Conservation (phyloP, 2,113 vertebrate genomes). For the Coreoperca whiteheadi region DNA sequence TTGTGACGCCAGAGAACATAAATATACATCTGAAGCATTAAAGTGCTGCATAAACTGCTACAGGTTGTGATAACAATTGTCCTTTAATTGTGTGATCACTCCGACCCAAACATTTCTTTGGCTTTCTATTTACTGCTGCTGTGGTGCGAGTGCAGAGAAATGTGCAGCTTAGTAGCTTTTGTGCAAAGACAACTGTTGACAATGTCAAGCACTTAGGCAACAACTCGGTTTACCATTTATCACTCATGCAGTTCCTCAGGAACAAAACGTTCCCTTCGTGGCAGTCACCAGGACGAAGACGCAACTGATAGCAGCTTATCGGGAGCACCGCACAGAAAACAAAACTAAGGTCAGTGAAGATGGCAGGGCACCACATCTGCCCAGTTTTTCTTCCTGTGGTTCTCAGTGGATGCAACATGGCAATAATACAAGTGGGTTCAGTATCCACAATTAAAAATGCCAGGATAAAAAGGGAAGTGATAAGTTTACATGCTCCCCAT, state of each 20-base stretch:
- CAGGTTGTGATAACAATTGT: not conserved
- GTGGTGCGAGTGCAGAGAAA: not conserved
- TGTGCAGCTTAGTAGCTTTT: not conserved
- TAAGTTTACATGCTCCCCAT: not conserved
- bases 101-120: not conserved
- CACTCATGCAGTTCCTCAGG: not conserved
- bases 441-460: not conserved
- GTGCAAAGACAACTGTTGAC: not conserved
- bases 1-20: no score
- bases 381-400: not conserved
- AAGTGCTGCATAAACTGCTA: no score
- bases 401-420: no score
- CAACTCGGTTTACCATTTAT: not conserved
- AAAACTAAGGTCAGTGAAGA: conserved; percentile 37
- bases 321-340: conserved; percentile 26
- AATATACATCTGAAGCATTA: no score
- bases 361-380: no score
- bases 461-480: not conserved
- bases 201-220: not conserved
- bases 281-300: conserved; percentile 17
- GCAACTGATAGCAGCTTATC: conserved; percentile 39
- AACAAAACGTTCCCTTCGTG: not conserved
- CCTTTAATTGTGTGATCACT: not conserved
- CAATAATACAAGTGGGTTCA: not conserved
- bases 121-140: not conserved